Evolutionary conservation across 2,113 vertebrate genomes (phyloP), one percentile per base, ranked within the genome.

Genomic region (Lathamus discolor): DNA sequence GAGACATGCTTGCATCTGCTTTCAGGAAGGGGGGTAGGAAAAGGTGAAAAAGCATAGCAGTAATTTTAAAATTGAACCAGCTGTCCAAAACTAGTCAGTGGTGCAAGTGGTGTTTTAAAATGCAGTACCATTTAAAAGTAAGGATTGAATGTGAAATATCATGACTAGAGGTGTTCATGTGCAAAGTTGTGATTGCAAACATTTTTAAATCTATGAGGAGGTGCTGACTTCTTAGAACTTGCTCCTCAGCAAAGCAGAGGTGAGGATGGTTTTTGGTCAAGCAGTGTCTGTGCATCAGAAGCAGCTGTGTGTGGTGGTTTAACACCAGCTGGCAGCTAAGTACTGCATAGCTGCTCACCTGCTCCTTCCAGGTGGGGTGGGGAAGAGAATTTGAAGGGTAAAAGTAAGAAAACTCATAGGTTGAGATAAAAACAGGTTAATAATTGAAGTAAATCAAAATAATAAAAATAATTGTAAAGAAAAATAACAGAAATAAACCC

Each of bases 181-280:
- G 85, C 33, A 28, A 79, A 46, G 15, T n/a, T 87, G 20, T 3
- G 17, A 52, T 54, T 10, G 6, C 33, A 41, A 41, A 51, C 1
- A 22, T 66, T 82, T 52, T 92, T 41, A 76, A 69, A 18, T 80
- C 62, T 41, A 0, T 61, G 63, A 12, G 63, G 54, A 27, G 4
- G 16, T 24, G 15, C 17, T 51, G 24, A 2, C 59, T 79, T 72
- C 44, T 85, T 86, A 44, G 46, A 63, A 54, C 31, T 83, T 1
- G 0, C 19, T 55, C 20, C 13, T 72, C 8, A 44, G 25, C 49
- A 33, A 55, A 67, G 59, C 68, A 52, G 63, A 66, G 20, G 19
- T 76, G 86, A 82, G 33, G 39, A 31, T 39, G 63, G 16, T 43
- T 28, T 83, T 28, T 0, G 7, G 43, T 28, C 0, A 1, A 0